Percentiles rank a stretch among this genome's conserved stretches.
These are phyloP conservation scores for Lepus americanus DNA, from an alignment of 2,113 vertebrate genomes.

Conservation along the genomic window DNA sequence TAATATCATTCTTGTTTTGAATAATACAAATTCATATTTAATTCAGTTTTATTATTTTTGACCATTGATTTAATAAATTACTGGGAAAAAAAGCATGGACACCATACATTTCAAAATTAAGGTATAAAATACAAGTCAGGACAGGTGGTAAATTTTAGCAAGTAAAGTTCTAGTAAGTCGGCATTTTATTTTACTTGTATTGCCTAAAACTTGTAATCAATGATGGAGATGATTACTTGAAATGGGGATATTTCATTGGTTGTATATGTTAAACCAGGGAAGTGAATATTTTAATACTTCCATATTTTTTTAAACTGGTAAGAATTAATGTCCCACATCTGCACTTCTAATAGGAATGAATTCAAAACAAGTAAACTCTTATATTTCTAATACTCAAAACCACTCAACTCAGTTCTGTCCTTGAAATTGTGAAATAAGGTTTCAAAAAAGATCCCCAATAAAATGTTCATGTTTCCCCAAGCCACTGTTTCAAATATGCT, in stretches of 20 bases:
- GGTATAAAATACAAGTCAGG: not conserved
- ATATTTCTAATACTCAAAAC: not conserved
- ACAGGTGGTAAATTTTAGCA: not conserved
- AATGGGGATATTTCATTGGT: not conserved
- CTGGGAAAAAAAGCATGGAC: not conserved
- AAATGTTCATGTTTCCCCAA: not conserved
- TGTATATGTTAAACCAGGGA: not conserved
- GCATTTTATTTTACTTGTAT: not conserved
- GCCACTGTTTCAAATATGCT: not conserved
- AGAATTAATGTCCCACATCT: not conserved
- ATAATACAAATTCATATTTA: not conserved
- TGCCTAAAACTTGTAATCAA: not conserved
- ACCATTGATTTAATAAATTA: not conserved
- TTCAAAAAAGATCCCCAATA: not conserved
- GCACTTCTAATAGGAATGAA: not conserved
- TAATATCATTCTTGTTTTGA: not conserved
- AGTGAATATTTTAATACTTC: not conserved
- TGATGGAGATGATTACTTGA: not conserved
- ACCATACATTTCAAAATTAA: not conserved
- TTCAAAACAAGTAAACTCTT: not conserved
- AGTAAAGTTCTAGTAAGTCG: not conserved
- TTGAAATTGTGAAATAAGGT: not conserved
- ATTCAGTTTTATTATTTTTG: not conserved
- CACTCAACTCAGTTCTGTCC: not conserved
- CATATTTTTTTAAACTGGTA: not conserved